Evolutionary conservation across 2,888 invertebrate genomes (phyloP).

Genomic region (Cephus sareptanus): DNA sequence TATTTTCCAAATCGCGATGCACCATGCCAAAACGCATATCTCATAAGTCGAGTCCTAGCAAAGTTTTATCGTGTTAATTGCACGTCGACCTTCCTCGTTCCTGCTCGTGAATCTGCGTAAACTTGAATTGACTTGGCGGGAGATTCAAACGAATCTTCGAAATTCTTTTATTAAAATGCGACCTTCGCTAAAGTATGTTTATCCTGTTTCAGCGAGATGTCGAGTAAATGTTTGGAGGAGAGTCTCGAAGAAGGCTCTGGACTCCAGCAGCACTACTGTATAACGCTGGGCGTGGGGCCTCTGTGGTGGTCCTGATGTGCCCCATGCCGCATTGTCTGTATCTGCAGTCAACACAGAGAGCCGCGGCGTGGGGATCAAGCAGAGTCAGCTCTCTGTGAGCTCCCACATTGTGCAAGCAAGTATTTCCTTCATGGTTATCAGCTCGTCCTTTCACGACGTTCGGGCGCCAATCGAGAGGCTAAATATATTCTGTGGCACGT

Average conservation of each 20-base stretch:
- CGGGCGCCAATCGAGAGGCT: not conserved
- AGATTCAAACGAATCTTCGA: not conserved
- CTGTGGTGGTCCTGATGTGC: conserved; percentile 99
- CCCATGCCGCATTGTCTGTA: conserved; percentile 83
- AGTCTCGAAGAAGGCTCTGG: conserved; percentile 56
- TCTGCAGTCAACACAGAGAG: conserved; percentile 73
- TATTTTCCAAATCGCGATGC: not conserved
- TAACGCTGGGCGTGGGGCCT: conserved; percentile 98
- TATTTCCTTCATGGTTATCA: conserved; percentile 2
- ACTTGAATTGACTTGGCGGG: not conserved
- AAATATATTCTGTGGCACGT: not conserved
- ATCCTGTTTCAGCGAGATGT: conserved; percentile 55
- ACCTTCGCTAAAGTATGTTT: not conserved
- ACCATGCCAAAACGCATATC: not conserved
- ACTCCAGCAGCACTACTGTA: conserved; percentile 68
- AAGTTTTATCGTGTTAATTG: not conserved
- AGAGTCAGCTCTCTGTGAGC: conserved; percentile 76
- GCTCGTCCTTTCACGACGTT: not conserved
- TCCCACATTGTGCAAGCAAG: conserved; percentile 66
- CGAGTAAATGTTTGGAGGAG: conserved; percentile 57
- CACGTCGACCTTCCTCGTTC: not conserved
- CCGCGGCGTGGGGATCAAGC: conserved; percentile 77
- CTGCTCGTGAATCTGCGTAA: not conserved
- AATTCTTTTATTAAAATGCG: too few relatives aligned
- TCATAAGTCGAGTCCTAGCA: not conserved